Conservation (phyloP, 2,113 vertebrate species). For the Zosterops pallidus region DNA sequence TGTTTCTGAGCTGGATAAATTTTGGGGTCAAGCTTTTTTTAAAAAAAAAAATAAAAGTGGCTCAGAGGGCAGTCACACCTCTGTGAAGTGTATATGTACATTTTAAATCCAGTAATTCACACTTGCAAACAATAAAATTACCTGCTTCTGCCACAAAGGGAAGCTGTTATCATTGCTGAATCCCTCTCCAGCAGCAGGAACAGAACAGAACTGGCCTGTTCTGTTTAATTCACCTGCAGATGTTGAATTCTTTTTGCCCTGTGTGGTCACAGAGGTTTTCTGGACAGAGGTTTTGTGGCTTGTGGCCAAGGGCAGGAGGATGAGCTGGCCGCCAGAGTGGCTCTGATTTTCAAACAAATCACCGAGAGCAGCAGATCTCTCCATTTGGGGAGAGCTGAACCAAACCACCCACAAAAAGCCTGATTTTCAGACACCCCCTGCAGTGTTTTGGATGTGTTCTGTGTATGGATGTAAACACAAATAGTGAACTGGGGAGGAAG, state of each 20-base stretch:
- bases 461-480: neutral
- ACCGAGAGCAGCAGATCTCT: neutral
- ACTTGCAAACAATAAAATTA: conserved; percentile 25
- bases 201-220: neutral
- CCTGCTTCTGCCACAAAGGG: neutral
- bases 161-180: neutral
- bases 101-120: conserved; percentile 22
- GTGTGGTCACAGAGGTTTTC: neutral
- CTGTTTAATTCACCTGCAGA: neutral
- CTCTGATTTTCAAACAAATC: neutral
- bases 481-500: neutral
- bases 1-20: neutral
- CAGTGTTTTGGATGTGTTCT: neutral
- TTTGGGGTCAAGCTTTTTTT: neutral
- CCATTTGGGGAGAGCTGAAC: neutral
- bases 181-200: neutral
- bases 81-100: neutral
- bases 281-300: neutral
- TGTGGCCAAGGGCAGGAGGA: neutral
- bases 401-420: neutral
- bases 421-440: neutral
- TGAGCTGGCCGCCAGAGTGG: neutral
- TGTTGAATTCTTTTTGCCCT: neutral
- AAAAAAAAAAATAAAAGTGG: neutral
- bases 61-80: neutral